phyloP scores from a whole-genome alignment of 2,113 vertebrate genomes.

The Cichladusa arquata region DNA sequence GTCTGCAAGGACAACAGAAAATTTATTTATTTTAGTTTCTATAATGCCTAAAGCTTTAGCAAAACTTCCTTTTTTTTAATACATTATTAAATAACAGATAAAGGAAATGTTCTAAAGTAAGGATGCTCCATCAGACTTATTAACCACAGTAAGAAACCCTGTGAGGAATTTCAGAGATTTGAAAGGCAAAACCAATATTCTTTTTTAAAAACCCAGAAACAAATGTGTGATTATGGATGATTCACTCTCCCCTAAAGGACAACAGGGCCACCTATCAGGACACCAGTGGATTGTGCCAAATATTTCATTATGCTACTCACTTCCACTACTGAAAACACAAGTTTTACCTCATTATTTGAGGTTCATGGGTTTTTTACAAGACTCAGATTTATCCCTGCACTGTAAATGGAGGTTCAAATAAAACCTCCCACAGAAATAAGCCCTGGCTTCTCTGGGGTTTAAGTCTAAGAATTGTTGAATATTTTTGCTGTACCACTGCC shows the following conservation, averaged over 20 bases:
- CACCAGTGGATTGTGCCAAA: background rate
- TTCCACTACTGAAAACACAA: background rate
- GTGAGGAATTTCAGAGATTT: background rate
- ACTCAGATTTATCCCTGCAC: background rate
- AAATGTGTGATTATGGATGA: background rate
- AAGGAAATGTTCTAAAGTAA: background rate
- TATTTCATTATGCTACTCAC: background rate
- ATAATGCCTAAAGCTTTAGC: background rate
- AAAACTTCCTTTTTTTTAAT: background rate
- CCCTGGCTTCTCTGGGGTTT: background rate
- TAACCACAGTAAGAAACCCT: background rate
- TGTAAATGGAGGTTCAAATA: background rate
- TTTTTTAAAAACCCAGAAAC: background rate
- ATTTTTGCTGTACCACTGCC: background rate
- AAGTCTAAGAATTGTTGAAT: background rate
- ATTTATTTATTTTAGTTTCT: background rate
- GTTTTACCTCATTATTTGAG: background rate
- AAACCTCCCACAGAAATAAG: background rate
- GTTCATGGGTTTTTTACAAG: background rate
- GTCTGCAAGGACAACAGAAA: background rate
- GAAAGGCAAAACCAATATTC: background rate
- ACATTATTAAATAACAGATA: background rate
- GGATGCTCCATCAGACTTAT: background rate
- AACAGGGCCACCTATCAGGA: background rate
- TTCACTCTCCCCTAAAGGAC: background rate